phyloP scores from a whole-genome alignment of 2,113 vertebrate species.

The Notiomystis cincta region DNA sequence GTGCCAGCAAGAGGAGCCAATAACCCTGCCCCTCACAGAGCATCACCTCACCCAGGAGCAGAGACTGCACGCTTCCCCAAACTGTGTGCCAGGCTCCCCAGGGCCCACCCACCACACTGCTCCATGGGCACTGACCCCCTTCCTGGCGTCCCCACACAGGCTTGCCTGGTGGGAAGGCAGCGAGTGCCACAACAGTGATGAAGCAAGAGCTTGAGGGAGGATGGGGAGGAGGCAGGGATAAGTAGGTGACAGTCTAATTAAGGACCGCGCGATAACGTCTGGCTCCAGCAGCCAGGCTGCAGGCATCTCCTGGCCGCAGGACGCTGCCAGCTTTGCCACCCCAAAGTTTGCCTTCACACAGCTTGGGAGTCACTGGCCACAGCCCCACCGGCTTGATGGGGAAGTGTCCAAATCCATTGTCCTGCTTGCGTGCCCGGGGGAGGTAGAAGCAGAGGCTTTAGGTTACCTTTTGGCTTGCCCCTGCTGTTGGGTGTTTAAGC shows the following conservation, averaged over 20 bases:
- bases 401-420: not conserved
- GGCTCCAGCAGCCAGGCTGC: not conserved
- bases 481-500: not conserved
- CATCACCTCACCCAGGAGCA: not conserved
- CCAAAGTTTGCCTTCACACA: not conserved
- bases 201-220: not conserved
- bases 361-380: fast-evolving
- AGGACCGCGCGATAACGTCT: fast-evolving
- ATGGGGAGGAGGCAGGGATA: not conserved
- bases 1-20: not conserved
- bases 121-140: not conserved
- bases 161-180: fast-evolving
- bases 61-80: not conserved
- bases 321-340: not conserved
- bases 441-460: not conserved
- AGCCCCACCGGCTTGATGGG: fast-evolving
- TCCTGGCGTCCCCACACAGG: not conserved
- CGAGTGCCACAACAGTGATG: fast-evolving
- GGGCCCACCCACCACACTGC: not conserved
- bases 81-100: fast-evolving
- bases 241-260: not conserved
- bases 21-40: not conserved
- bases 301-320: not conserved
- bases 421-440: fast-evolving
- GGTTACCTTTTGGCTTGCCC: conserved; percentile 22